A percentile compares a stretch with the other conserved stretches of the same genome.
phyloP scores from a whole-genome alignment of 37 sponge, comb jelly and placozoan species.

The Theonella swinhoei region DNA sequence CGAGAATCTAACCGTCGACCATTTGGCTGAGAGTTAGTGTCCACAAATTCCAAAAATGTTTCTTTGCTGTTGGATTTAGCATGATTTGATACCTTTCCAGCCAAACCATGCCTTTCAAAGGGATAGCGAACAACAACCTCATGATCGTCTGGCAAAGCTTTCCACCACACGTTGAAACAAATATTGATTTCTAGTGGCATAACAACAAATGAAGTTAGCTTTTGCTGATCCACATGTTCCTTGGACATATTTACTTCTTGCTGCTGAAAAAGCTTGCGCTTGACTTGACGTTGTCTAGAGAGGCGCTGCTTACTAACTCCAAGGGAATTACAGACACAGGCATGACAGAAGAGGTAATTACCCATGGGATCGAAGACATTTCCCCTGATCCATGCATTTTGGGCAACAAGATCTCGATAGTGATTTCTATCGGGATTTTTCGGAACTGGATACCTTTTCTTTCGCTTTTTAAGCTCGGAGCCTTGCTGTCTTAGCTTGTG shows the following conservation, averaged over 20 bases:
- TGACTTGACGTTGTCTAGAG: slow-evolving; percentile 31
- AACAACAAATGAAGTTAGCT: slow-evolving; percentile 17
- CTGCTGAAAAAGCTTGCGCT: slow-evolving; percentile 27
- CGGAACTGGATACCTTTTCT: slow-evolving; percentile 12
- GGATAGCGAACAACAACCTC: slow-evolving; percentile 31
- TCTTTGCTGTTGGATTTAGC: slow-evolving; percentile 7
- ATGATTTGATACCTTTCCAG: slow-evolving; percentile 19
- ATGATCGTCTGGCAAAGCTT: slow-evolving; percentile 11
- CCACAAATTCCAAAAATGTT: slow-evolving; percentile 11
- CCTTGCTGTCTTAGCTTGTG: slow-evolving; percentile 5
- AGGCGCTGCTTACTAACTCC: slow-evolving; percentile 29
- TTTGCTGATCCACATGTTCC: slow-evolving; percentile 10
- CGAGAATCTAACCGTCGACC: slow-evolving; percentile 21
- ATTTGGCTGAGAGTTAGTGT: slow-evolving; percentile 39
- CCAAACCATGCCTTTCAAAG: slow-evolving; percentile 27
- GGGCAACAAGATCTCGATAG: slow-evolving; percentile 13
- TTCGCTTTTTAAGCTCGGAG: slow-evolving; percentile 24
- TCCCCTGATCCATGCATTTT: slow-evolving; percentile 36
- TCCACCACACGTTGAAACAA: slow-evolving; percentile 13
- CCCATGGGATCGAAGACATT: slow-evolving; percentile 21
- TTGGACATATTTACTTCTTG: slow-evolving; percentile 25
- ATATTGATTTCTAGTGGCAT: slow-evolving; percentile 1
- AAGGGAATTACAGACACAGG: slow-evolving; percentile 10
- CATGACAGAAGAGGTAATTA: slow-evolving; percentile 37
- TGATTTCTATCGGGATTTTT: slow-evolving; percentile 6